Conservation (phyloP, 2,888 invertebrate species). For the Drosophila engyochracea region DNA sequence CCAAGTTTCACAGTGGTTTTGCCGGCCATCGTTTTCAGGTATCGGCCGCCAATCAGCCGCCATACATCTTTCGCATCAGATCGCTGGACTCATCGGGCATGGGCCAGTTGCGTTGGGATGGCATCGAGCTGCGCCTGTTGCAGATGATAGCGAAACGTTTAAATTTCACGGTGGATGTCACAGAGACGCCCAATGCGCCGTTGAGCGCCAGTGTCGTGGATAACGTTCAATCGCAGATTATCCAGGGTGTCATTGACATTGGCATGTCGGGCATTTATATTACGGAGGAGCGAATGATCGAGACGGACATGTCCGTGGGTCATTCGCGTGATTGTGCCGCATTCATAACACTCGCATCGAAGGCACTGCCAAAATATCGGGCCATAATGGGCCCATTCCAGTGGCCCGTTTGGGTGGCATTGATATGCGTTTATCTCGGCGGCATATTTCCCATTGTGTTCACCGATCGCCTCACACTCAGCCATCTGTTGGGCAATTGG, state of each 20-base stretch:
- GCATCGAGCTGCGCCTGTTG: constrained; percentile 90
- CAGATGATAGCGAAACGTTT: constrained; percentile 88
- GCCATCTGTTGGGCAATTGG: constrained; percentile 89
- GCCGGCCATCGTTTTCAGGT: constrained; percentile 91
- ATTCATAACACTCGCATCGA: constrained; percentile 91
- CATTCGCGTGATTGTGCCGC: constrained; percentile 92
- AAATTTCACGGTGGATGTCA: constrained; percentile 90
- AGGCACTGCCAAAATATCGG: constrained; percentile 92
- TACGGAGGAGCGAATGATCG: constrained; percentile 86
- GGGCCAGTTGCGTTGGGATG: constrained; percentile 87
- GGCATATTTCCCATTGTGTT: constrained; percentile 91
- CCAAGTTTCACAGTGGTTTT: constrained; percentile 89
- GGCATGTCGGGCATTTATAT: constrained; percentile 91
- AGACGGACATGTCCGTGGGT: constrained; percentile 88
- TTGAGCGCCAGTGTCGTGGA: constrained; percentile 87
- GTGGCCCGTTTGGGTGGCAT: constrained; percentile 92
- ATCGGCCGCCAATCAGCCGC: constrained; percentile 90
- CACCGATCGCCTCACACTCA: constrained; percentile 89
- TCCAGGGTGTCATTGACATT: constrained; percentile 87
- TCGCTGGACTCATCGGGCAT: constrained; percentile 78
- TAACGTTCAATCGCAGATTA: constrained; percentile 87
- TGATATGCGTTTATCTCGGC: constrained; percentile 90
- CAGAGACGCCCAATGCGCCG: constrained; percentile 86
- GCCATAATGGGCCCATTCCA: constrained; percentile 94
- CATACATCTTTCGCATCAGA: constrained; percentile 88